Conservation (phyloP, 1,140 invertebrate species). For the Holotrichia oblita region DNA sequence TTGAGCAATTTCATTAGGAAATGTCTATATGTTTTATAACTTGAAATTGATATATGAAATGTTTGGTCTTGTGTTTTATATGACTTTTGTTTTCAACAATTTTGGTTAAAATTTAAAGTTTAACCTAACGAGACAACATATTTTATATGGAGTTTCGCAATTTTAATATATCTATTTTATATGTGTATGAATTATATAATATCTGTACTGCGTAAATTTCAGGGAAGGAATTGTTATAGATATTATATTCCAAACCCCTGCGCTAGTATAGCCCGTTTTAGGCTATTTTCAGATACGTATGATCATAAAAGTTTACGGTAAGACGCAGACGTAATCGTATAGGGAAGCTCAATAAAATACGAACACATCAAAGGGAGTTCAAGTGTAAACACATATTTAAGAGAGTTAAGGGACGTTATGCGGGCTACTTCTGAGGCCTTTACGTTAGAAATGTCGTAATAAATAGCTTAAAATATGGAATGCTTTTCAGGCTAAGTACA, state of each 20-base stretch:
- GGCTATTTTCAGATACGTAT: constrained; percentile 16
- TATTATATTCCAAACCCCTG: not conserved
- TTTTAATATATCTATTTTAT: too few relatives aligned
- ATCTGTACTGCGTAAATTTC: not conserved
- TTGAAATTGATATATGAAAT: too few relatives aligned
- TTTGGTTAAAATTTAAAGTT: too few relatives aligned
- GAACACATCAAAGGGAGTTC: constrained; percentile 16
- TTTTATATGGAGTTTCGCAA: too few relatives aligned
- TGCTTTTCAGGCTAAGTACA: not conserved
- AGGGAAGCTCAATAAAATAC: constrained; percentile 27
- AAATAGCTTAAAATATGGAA: constrained; percentile 34
- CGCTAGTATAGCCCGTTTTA: not conserved
- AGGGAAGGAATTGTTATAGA: not conserved
- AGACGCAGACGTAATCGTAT: constrained; percentile 9
- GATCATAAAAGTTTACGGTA: constrained; percentile 27
- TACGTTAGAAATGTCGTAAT: constrained; percentile 1
- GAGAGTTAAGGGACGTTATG: constrained; percentile 14
- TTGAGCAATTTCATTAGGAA: too few relatives aligned
- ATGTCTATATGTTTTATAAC: too few relatives aligned
- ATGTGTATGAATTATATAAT: not conserved
- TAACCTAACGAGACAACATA: too few relatives aligned
- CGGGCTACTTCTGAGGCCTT: not conserved
- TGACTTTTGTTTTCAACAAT: too few relatives aligned
- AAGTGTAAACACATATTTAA: constrained; percentile 33
- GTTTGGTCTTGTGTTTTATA: too few relatives aligned